Conservation (phyloP, 1,140 invertebrate genomes). For the Drosophila quadrilineata region DNA sequence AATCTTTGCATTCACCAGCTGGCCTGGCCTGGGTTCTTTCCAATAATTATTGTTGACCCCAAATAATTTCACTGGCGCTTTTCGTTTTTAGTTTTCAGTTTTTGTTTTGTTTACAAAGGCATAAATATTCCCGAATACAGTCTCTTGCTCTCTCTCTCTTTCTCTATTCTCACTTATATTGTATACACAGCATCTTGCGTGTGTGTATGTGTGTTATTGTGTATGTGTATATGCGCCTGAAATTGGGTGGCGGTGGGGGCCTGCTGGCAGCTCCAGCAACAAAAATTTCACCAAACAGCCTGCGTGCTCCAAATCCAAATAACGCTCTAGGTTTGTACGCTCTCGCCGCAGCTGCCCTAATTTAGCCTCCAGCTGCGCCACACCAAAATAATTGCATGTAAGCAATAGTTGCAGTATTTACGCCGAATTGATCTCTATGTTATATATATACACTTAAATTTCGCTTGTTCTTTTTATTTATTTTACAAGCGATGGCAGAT, state of each 20-base stretch:
- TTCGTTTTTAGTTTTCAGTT: slow-evolving; percentile 2
- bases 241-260: slow-evolving; percentile 16
- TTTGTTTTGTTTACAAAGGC: slow-evolving; percentile 63
- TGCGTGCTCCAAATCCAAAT: slow-evolving; percentile 38
- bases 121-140: slow-evolving; percentile 45
- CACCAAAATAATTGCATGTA: slow-evolving; percentile 29
- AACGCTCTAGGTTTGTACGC: slow-evolving; percentile 10
- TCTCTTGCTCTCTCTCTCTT: slow-evolving; percentile 42
- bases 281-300: slow-evolving; percentile 44
- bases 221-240: background rate
- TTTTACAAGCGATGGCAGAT: slow-evolving; percentile 47
- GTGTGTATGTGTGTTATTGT: slow-evolving; percentile 1
- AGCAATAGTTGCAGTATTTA: background rate
- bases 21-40: slow-evolving; percentile 11
- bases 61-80: slow-evolving; percentile 19
- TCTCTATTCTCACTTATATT: slow-evolving; percentile 65
- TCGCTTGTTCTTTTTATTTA: slow-evolving; percentile 57
- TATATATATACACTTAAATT: slow-evolving; percentile 39
- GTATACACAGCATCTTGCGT: slow-evolving; percentile 70
- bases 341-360: slow-evolving; percentile 26
- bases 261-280: slow-evolving; percentile 33
- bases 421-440: slow-evolving; percentile 34
- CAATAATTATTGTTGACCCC: slow-evolving; percentile 38
- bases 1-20: slow-evolving; percentile 41
- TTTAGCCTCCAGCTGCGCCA: slow-evolving; percentile 30